Percentiles rank a stretch among this genome's conserved stretches.
Conservation (phyloP, 2,888 invertebrate genomes). For the Timandra comae region DNA sequence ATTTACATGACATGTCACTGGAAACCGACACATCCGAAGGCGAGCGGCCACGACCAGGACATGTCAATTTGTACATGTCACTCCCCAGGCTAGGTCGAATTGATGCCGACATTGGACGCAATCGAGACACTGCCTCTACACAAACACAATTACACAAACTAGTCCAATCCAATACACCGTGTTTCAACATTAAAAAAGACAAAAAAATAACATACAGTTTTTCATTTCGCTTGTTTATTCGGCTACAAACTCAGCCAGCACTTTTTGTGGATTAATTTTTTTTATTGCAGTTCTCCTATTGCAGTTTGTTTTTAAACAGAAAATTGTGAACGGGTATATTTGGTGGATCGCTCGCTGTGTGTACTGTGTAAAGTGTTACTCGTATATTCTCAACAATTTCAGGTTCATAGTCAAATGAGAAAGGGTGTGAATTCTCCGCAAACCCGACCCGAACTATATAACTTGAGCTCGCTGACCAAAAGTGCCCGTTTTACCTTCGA, state of each 20-base stretch:
- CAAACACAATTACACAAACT: constrained; percentile 35
- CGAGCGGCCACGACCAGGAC: constrained; percentile 33
- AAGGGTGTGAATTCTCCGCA: too few relatives aligned
- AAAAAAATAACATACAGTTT: constrained; percentile 1
- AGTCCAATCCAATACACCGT: constrained; percentile 11
- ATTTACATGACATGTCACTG: constrained; percentile 1
- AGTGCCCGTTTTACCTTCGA: too few relatives aligned
- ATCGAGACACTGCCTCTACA: constrained; percentile 25
- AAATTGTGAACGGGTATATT: too few relatives aligned
- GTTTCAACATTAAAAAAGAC: not conserved
- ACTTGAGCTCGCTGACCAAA: too few relatives aligned
- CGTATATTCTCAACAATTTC: too few relatives aligned
- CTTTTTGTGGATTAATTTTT: constrained; percentile 16
- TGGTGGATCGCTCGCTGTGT: too few relatives aligned
- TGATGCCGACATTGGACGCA: constrained; percentile 25
- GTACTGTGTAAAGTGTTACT: too few relatives aligned
- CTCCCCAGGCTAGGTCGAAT: constrained; percentile 22
- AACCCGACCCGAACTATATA: too few relatives aligned
- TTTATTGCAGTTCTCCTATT: constrained; percentile 9
- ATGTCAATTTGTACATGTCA: constrained; percentile 54
- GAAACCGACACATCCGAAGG: constrained; percentile 21
- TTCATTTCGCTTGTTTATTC: constrained; percentile 9
- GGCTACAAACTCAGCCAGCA: constrained; percentile 7
- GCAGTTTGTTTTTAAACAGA: not conserved
- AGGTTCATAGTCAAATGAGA: too few relatives aligned